Conservation (phyloP, 2,888 invertebrate species). For the Synanthedon vespiformis region DNA sequence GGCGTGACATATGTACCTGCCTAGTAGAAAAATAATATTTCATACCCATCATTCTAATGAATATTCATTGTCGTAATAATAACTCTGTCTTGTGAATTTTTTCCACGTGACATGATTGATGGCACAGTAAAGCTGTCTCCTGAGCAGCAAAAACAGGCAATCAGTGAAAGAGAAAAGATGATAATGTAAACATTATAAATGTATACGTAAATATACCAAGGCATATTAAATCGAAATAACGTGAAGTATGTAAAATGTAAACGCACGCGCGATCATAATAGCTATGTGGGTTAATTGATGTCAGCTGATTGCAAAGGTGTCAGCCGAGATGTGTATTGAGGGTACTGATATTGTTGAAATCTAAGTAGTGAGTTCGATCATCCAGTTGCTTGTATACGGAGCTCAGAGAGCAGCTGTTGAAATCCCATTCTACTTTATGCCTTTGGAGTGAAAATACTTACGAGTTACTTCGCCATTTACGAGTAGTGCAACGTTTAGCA, state of each 20-base stretch:
- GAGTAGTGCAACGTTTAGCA: neutral
- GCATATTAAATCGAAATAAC: too few species aligned
- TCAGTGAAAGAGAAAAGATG: too few species aligned
- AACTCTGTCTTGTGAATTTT: neutral
- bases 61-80: neutral
- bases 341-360: too few species aligned
- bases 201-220: too few species aligned
- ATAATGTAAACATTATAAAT: too few species aligned
- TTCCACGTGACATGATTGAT: conserved; percentile 3
- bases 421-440: neutral
- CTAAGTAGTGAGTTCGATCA: too few species aligned
- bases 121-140: conserved; percentile 1
- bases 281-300: too few species aligned
- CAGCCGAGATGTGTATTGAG: too few species aligned
- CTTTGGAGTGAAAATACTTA: neutral
- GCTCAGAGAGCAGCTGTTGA: neutral
- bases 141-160: too few species aligned
- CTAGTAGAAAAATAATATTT: neutral
- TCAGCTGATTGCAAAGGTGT: too few species aligned
- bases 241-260: too few species aligned
- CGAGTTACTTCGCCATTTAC: neutral
- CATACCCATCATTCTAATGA: neutral
- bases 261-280: too few species aligned
- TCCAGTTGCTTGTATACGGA: neutral
- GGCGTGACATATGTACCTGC: neutral